Base-by-base conservation (phyloP, 2,797 vertebrate species). In the Myotis daubentonii region DNA sequence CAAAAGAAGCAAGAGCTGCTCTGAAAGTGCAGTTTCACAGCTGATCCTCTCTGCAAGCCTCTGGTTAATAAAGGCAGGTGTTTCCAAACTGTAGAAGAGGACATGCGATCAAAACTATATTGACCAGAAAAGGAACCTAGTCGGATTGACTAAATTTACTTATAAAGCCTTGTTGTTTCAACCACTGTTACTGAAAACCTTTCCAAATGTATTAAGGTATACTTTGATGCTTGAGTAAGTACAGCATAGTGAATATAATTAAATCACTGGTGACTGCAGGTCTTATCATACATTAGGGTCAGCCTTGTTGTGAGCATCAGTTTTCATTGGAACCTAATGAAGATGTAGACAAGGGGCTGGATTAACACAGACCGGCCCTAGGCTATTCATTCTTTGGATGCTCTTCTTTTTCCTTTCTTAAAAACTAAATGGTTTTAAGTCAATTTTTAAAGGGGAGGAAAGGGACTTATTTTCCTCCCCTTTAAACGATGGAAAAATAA, bases 401-500 rank as follows among this genome's bases (percentile, higher is more conserved):
- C 6, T 25, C 44, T 33, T 66, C 72, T 76, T 75, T 66, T n/a
- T 55, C 79, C 51, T 65, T 62, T 36, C 65, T 12, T 68, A 33
- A 66, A 66, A 66, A 89, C 47, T 81, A 47, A 22, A 92, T 20
- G 79, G 5, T 89, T 95, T 82, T 79, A 95, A 95, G 89, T 91
- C 75, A 70, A 41, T 80, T 91, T 93, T 93, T 78, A 92, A 90
- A 72, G 38, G 11, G 3, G 25, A 89, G 19, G 25, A 94, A 93
- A 72, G 65, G 23, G 93, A 57, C 74, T 96, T 95, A 95, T 96
- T 95, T 96, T 95, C 87, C 81, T 94, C 10, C 79, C 94, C 95
- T 60, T 93, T 66, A 91, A 97, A 44, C 75, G 28, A 2, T 89
- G 70, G 38, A 75, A 97, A 96, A 95, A 71, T 86, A 97, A 96